Evolutionary conservation across 1,140 invertebrate genomes (phyloP), one percentile per base, ranked within the genome.

Genomic region (Drosophila virilis): DNA sequence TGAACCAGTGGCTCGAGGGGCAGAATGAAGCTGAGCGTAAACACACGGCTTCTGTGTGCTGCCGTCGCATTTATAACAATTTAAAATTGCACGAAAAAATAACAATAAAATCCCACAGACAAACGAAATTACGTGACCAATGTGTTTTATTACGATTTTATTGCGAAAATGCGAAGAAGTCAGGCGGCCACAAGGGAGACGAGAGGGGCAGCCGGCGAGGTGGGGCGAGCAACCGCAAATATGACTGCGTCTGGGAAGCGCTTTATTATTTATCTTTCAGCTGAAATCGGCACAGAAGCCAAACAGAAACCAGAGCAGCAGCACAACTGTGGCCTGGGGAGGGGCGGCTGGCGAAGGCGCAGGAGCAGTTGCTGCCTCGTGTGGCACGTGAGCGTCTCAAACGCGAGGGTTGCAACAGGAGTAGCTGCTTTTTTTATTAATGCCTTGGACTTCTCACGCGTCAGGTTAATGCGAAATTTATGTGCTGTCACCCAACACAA

Each of bases 91-190:
- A 85, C 72, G 80, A 91, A 88, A 90, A 90, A 90, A 90, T 90
- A 83, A 78, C 90, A 91, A 91, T 91, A 91, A 91, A 91, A 91
- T 91, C 90, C 88, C 90, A 86, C 84, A 91, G 91, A 91, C 88
- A 91, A 91, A 91, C 84, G 84, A 88, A 92, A 91, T 91, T 91
- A 92, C 91, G 91, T 92, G 91, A 92, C 91, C 88, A 91, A 92
- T 91, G 91, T 91, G 81, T 92, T 92, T 92, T 92, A 92, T 91
- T 90, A 86, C 91, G 81, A 92, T 92, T 92, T 92, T 92, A 91
- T 91, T 90, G 86, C 90, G 82, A 89, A 86, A 90, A 86, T 78
- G 83, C 84, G 85, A 78, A 88, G 84, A 88, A 88, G 84, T 73
- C 84, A 88, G 83, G 72, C 64, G 17, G 48, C 33, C 35, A 28